These are phyloP conservation scores for Pollenia amentaria DNA, from an alignment of 2,888 invertebrate genomes.

Conservation along the genomic window DNA sequence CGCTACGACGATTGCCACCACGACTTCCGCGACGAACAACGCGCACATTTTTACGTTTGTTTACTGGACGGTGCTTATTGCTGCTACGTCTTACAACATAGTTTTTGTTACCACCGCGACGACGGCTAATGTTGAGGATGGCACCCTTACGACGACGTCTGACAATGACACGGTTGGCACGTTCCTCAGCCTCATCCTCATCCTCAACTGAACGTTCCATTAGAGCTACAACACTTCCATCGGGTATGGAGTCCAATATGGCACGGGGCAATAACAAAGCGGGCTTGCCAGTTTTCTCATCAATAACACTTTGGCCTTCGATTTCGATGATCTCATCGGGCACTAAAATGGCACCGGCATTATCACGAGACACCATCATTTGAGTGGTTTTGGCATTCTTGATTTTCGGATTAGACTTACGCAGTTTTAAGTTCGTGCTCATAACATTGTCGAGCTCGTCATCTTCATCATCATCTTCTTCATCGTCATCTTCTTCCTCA, in stretches of 20 bases:
- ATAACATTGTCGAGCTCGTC: conserved; percentile 60
- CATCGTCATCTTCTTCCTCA: conserved; percentile 48
- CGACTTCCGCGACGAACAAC: conserved; percentile 63
- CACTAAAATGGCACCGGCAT: conserved; percentile 81
- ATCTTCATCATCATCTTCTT: conserved; percentile 69
- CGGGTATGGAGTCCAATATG: conserved; percentile 80
- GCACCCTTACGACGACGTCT: conserved; percentile 78
- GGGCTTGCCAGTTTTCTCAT: conserved; percentile 81
- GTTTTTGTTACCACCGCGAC: conserved; percentile 65
- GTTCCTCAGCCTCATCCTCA: conserved; percentile 75
- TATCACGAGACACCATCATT: conserved; percentile 79
- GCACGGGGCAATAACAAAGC: conserved; percentile 80
- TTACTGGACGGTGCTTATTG: conserved; percentile 74
- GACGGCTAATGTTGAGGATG: conserved; percentile 76
- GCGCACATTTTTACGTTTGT: conserved; percentile 72
- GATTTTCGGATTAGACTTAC: conserved; percentile 48
- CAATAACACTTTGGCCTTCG: conserved; percentile 80
- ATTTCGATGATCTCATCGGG: conserved; percentile 81
- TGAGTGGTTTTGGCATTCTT: conserved; percentile 78
- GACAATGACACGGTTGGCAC: conserved; percentile 80
- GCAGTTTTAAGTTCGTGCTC: conserved; percentile 23
- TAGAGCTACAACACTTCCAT: conserved; percentile 81
- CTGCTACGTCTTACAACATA: conserved; percentile 71
- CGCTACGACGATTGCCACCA: conserved; percentile 22
- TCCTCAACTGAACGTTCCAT: conserved; percentile 76